These are phyloP conservation scores for Struthio camelus DNA, from an alignment of 2,113 vertebrate species.

Conservation along the genomic window DNA sequence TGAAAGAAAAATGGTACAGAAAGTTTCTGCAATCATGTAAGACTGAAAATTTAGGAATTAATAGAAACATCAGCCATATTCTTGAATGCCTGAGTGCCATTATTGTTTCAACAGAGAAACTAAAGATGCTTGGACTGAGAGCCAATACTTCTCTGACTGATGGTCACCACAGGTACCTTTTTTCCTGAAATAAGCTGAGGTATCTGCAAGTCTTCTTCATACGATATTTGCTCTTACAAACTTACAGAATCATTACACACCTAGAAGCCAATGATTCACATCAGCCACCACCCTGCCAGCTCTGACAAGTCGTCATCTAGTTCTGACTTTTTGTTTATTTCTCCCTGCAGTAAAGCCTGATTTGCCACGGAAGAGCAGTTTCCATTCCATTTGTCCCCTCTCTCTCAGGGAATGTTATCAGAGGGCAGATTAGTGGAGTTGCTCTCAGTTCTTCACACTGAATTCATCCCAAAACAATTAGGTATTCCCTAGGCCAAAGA, in stretches of 20 bases:
- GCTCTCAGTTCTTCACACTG: background rate
- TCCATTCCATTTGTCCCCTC: background rate
- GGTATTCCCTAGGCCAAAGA: background rate
- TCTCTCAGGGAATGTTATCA: background rate
- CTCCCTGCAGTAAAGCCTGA: background rate
- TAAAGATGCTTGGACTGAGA: background rate
- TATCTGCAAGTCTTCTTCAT: background rate
- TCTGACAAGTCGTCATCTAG: background rate
- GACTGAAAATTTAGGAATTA: background rate
- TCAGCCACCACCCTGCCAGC: background rate
- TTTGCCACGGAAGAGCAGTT: background rate
- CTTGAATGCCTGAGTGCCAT: background rate
- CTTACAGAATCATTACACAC: background rate
- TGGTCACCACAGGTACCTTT: background rate
- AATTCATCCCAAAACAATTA: background rate
- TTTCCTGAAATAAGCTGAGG: background rate
- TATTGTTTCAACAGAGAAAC: background rate
- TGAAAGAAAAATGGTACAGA: background rate
- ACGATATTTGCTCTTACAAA: background rate
- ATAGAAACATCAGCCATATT: background rate
- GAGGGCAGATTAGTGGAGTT: background rate
- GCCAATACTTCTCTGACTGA: background rate
- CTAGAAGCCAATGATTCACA: background rate
- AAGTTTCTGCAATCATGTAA: background rate
- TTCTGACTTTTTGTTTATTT: background rate